Evolutionary conservation across 1,140 invertebrate species (phyloP).

Genomic region (Neodiprion fabricii): DNA sequence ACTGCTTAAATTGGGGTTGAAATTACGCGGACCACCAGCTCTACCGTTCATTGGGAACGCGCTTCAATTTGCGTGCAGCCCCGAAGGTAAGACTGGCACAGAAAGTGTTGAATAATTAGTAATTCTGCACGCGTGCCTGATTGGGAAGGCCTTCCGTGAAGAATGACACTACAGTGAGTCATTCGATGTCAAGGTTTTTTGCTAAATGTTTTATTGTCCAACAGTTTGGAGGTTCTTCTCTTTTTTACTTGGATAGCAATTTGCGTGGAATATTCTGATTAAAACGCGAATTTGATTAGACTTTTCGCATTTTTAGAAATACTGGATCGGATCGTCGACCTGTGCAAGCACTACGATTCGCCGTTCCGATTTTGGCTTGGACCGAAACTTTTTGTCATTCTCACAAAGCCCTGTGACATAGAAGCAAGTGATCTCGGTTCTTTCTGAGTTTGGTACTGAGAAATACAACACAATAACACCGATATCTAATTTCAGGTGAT

Average conservation of each 20-base stretch:
- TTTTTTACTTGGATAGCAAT: slow-evolving; percentile 10
- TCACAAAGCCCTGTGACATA: slow-evolving; percentile 56
- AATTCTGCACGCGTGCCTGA: not conserved
- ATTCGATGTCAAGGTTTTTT: not conserved
- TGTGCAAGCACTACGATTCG: slow-evolving; percentile 47
- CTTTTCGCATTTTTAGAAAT: slow-evolving; percentile 44
- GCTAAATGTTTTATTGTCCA: too few species aligned
- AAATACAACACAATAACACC: not conserved
- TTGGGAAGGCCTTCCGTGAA: not conserved
- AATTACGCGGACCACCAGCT: slow-evolving; percentile 53
- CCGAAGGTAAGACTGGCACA: slow-evolving; percentile 24
- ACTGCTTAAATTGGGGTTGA: slow-evolving; percentile 27
- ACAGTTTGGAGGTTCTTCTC: too few species aligned
- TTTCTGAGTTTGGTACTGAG: slow-evolving; percentile 2
- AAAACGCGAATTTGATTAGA: not conserved
- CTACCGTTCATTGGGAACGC: slow-evolving; percentile 58
- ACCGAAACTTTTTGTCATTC: slow-evolving; percentile 51
- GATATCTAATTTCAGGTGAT: slow-evolving; percentile 43
- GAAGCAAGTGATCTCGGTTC: slow-evolving; percentile 45
- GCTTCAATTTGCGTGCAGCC: slow-evolving; percentile 36
- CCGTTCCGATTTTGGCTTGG: slow-evolving; percentile 57
- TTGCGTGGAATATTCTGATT: not conserved
- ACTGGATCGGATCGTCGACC: slow-evolving; percentile 38
- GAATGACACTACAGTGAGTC: not conserved
- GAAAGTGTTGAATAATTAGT: not conserved